Evolutionary conservation across 2,113 vertebrate species (phyloP).

Genomic region (Prolemur simus): DNA sequence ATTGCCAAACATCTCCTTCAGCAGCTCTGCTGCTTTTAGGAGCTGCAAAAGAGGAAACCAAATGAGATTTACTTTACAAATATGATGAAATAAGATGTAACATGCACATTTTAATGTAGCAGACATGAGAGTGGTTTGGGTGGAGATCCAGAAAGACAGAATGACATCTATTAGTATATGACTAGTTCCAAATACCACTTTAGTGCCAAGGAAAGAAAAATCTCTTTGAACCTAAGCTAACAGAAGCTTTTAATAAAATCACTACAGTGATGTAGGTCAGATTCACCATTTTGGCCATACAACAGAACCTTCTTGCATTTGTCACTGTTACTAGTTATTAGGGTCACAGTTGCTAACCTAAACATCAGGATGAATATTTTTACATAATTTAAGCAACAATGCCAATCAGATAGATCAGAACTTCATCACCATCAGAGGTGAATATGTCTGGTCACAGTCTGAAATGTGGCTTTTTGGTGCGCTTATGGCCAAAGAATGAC

Average conservation of each 20-base stretch:
- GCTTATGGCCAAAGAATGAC: too few relatives aligned
- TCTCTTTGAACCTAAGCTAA: neutral
- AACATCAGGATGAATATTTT: neutral
- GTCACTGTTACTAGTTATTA: neutral
- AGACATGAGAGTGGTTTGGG: neutral
- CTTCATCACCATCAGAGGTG: neutral
- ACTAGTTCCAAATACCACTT: constrained; percentile 13
- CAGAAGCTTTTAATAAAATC: neutral
- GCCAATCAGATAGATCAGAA: neutral
- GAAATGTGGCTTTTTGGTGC: too few relatives aligned
- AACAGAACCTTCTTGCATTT: neutral
- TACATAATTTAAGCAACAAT: neutral
- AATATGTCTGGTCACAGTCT: too few relatives aligned
- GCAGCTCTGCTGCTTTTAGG: neutral
- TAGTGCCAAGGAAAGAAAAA: neutral
- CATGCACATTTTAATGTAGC: neutral
- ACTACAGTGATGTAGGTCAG: neutral
- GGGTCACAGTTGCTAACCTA: neutral
- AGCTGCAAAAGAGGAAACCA: neutral
- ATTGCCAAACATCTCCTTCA: neutral
- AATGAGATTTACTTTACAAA: constrained; percentile 8
- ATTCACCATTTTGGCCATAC: neutral
- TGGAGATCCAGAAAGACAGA: neutral
- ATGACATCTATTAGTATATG: neutral
- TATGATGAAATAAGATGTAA: neutral